Evolutionary conservation across 2,113 vertebrate species (phyloP).

Genomic region (Tachysurus vachellii): DNA sequence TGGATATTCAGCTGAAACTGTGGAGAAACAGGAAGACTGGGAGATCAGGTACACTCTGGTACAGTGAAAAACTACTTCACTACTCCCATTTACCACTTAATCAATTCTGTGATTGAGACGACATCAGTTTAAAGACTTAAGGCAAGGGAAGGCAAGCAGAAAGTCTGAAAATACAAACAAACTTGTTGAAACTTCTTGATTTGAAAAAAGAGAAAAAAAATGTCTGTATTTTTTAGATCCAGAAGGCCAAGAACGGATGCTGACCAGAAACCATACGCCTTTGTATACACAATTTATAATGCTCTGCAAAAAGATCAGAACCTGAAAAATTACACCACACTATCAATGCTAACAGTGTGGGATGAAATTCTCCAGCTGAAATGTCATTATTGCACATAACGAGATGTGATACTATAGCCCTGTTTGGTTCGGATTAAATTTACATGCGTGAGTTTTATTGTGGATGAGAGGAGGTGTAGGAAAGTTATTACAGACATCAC

Average conservation of each 20-base stretch:
- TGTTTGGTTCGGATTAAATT: not conserved
- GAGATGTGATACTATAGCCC: constrained; percentile 64
- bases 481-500: not conserved
- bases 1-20: not conserved
- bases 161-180: constrained; percentile 55
- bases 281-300: constrained; percentile 49
- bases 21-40: not conserved
- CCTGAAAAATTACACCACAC: constrained; percentile 54
- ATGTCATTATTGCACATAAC: constrained; percentile 76
- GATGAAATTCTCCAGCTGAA: constrained; percentile 64
- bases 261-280: constrained; percentile 61
- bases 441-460: not conserved
- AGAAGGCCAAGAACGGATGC: constrained; percentile 69
- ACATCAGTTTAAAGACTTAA: constrained; percentile 26
- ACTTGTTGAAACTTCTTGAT: constrained; percentile 70
- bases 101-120: not conserved
- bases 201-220: constrained; percentile 48
- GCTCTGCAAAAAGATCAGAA: constrained; percentile 49
- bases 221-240: constrained; percentile 69
- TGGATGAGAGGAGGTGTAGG: not conserved
- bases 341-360: constrained; percentile 40
- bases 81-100: not conserved
- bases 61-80: constrained; percentile 3
- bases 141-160: constrained; percentile 42
- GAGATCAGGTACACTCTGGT: not conserved